Evolutionary conservation across 2,797 vertebrate species (phyloP).

Genomic region (Mionectes olivaceus): DNA sequence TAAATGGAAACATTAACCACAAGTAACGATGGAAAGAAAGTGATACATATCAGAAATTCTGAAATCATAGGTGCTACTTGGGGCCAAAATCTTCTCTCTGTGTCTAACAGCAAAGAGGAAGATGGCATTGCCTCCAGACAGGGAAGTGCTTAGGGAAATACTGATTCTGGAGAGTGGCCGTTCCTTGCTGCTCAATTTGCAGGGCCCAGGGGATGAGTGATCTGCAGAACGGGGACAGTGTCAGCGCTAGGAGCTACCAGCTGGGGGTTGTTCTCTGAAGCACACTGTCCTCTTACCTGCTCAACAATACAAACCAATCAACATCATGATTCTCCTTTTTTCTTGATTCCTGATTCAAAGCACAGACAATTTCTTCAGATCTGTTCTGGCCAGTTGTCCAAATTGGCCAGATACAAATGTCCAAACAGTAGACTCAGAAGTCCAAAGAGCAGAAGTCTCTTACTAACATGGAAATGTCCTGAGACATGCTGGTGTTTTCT

Average conservation of each 20-base stretch:
- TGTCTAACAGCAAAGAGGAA: not conserved
- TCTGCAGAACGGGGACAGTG: not conserved
- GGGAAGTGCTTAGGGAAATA: not conserved
- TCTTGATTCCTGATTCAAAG: not conserved
- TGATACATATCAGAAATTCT: not conserved
- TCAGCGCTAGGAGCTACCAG: not conserved
- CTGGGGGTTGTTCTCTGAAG: rapidly evolving
- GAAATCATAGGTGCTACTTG: not conserved
- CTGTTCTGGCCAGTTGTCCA: not conserved
- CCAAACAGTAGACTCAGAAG: not conserved
- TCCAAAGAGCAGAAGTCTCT: not conserved
- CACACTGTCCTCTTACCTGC: not conserved
- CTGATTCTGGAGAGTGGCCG: not conserved
- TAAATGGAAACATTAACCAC: not conserved
- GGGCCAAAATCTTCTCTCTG: not conserved
- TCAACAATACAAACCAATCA: not conserved
- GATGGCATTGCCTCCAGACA: rapidly evolving
- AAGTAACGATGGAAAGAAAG: rapidly evolving
- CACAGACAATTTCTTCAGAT: not conserved
- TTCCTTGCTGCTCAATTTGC: not conserved
- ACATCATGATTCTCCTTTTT: not conserved
- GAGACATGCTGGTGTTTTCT: not conserved
- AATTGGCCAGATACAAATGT: not conserved
- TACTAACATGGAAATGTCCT: not conserved
- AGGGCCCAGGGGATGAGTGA: not conserved